Evolutionary conservation across 2,888 invertebrate genomes (phyloP).

Genomic region (Drosophila percnosoma): DNA sequence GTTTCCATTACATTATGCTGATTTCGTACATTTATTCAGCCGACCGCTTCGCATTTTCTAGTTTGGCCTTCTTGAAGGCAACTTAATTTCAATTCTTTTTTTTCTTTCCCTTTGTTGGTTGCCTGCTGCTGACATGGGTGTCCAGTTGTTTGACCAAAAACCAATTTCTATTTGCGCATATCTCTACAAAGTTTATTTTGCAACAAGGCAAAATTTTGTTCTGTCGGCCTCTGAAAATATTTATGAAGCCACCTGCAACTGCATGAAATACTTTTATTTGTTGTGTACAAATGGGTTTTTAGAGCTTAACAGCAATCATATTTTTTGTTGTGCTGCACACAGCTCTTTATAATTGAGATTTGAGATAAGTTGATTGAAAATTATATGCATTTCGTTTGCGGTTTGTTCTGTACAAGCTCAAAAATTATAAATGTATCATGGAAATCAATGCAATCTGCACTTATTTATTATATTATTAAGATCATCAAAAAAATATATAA

Average conservation of each 20-base stretch:
- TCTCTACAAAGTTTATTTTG: constrained; percentile 65
- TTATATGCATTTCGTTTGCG: constrained; percentile 16
- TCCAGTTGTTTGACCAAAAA: constrained; percentile 59
- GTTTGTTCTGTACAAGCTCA: neutral
- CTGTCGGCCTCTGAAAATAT: neutral
- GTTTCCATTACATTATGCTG: constrained; percentile 82
- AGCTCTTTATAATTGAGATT: constrained; percentile 39
- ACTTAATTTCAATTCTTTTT: constrained; percentile 71
- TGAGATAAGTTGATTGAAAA: constrained; percentile 46
- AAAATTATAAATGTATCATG: constrained; percentile 9
- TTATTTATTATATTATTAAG: neutral
- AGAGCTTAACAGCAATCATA: constrained; percentile 59
- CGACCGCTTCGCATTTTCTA: constrained; percentile 49
- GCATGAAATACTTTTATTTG: constrained; percentile 16
- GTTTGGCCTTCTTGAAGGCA: constrained; percentile 57
- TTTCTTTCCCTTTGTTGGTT: constrained; percentile 15
- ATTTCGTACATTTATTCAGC: constrained; percentile 79
- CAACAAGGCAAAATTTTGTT: constrained; percentile 48
- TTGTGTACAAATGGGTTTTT: constrained; percentile 46
- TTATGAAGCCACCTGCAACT: constrained; percentile 17
- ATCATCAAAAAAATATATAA: neutral
- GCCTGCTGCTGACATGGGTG: constrained; percentile 56
- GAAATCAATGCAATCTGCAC: neutral
- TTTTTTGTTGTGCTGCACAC: constrained; percentile 40
- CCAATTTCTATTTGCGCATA: constrained; percentile 73